Conservation (phyloP, 2,888 invertebrate genomes). For the Cephalotes varians region DNA sequence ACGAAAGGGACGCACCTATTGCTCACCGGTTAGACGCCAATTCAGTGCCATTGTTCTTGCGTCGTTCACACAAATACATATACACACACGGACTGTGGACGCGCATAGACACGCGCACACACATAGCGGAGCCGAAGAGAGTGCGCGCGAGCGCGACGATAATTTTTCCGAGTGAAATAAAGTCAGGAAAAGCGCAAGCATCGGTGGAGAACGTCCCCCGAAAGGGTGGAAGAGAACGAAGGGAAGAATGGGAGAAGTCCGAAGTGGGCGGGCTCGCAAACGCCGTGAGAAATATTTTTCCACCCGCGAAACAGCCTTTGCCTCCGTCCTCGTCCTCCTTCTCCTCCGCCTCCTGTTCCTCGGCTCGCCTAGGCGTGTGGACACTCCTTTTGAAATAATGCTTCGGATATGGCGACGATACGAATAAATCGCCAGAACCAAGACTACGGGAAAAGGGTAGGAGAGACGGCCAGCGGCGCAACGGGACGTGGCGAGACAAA, state of each 20-base stretch:
- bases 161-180: slow-evolving; percentile 79
- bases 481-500: slow-evolving; percentile 49
- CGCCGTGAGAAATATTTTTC: slow-evolving; percentile 84
- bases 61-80: slow-evolving; percentile 84
- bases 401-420: slow-evolving; percentile 74
- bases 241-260: slow-evolving; percentile 73
- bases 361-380: slow-evolving; percentile 65
- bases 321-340: slow-evolving; percentile 39
- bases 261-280: slow-evolving; percentile 78
- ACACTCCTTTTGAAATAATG: slow-evolving; percentile 78
- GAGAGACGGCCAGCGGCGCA: slow-evolving; percentile 20
- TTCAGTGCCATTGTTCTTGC: slow-evolving; percentile 85
- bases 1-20: slow-evolving; percentile 85
- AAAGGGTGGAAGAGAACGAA: slow-evolving; percentile 66
- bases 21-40: slow-evolving; percentile 86
- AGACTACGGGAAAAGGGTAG: slow-evolving; percentile 52
- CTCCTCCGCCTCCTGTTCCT: slow-evolving; percentile 30
- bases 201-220: slow-evolving; percentile 71
- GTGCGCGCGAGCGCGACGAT: slow-evolving; percentile 75
- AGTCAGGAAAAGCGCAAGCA: slow-evolving; percentile 76
- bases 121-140: slow-evolving; percentile 61
- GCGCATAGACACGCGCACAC: not conserved
- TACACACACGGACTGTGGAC: not conserved
- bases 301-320: slow-evolving; percentile 76
- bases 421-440: slow-evolving; percentile 67